Evolutionary conservation across 1,140 invertebrate species (phyloP), one percentile per base, ranked within the genome.

Genomic region (Oncopodura yosiiana): DNA sequence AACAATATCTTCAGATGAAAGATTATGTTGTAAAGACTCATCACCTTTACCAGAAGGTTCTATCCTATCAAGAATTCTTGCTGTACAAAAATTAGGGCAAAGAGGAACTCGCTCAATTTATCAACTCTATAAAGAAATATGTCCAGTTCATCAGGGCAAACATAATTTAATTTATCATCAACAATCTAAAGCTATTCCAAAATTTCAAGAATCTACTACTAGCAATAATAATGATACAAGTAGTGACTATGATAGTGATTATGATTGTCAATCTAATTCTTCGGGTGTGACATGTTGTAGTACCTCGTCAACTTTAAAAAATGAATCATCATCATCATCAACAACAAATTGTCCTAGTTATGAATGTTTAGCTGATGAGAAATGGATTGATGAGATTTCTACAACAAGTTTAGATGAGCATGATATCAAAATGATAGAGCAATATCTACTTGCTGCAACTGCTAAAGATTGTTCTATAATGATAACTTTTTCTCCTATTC

Each of bases 391-490:
- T 32, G 60, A 62, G 34, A 41, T 62, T 21, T 14, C 24, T 4
- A 16, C 21, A 2, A 21, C 16, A 1, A 14, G 8, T 11, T 18
- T 55, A 11, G 16, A 19, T 6, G 37, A 51, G 18, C 29, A 64
- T 14, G 60, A 63, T 39, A 51, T 72, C 12, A 45, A 56, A 18
- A 50, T 56, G 49, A 58, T 78, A 18, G 68, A 74, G 44, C 71
- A 71, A 61, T 78, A 77, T 62, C 65, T 78, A 43, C 56, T 78
- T 26, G 74, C 73, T 24, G 68, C 71, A 9, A 75, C 71, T 5
- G 74, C 75, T 0, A 77, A 71, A 57, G 77, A 78, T 65, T 78
- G 77, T 56, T 78, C 77, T 1, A 73, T 78, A 56, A 69, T 78
- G 58, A 69, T 78, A 26, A 66, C 74, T 23, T 76, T 78, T 65